A percentile compares a stretch with the other conserved stretches of the same genome.
Conservation (phyloP, 1,140 invertebrate genomes). For the Coelopa frigida region DNA sequence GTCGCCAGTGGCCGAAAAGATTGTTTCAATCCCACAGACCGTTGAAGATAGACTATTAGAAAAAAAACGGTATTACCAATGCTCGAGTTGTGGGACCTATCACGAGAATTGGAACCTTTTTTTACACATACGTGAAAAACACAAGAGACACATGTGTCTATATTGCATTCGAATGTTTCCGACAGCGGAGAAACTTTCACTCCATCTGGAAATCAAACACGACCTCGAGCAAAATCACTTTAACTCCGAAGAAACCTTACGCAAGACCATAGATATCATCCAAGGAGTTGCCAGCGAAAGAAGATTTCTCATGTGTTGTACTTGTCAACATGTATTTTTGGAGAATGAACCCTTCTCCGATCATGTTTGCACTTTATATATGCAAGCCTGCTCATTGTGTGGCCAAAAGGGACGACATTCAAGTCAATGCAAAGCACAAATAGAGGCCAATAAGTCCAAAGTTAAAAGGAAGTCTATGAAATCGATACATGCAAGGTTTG, state of each 20-base stretch:
- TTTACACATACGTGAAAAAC: constrained; percentile 69
- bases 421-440: constrained; percentile 25
- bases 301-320: constrained; percentile 62
- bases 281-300: constrained; percentile 41
- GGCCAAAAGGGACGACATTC: constrained; percentile 27
- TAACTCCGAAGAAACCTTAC: constrained; percentile 35
- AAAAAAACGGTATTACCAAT: constrained; percentile 67
- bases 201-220: constrained; percentile 68
- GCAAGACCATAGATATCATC: constrained; percentile 6
- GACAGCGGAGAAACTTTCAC: constrained; percentile 64
- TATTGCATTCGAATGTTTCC: constrained; percentile 73
- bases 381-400: constrained; percentile 28
- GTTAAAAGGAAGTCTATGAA: too few relatives aligned
- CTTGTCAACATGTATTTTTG: constrained; percentile 64
- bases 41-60: constrained; percentile 52
- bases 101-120: constrained; percentile 79
- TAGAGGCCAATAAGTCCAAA: too few relatives aligned
- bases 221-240: constrained; percentile 60
- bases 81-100: constrained; percentile 68
- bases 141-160: constrained; percentile 68
- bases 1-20: neutral
- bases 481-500: too few relatives aligned
- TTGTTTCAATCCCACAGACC: neutral
- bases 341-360: constrained; percentile 64
- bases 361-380: constrained; percentile 54